phyloP scores from a whole-genome alignment of 2,113 vertebrate species.

The Myxocyprinus asiaticus region DNA sequence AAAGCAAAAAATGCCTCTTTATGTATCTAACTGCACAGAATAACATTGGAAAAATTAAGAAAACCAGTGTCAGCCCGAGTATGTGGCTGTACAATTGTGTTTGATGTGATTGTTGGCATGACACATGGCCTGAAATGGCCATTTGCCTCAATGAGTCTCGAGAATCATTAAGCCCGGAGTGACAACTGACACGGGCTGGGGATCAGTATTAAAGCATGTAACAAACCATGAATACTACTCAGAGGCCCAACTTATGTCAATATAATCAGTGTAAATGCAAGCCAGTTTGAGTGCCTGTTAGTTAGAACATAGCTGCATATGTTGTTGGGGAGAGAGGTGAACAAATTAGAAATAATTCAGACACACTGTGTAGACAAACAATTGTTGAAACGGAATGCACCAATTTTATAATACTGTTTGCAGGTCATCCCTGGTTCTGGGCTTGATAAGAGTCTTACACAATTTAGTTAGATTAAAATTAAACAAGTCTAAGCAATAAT shows the following conservation, averaged over 20 bases:
- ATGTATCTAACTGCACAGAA: no score
- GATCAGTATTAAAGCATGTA: constrained; percentile 35
- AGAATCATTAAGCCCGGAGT: constrained; percentile 16
- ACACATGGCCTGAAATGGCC: neutral
- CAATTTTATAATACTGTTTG: neutral
- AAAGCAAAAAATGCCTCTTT: no score
- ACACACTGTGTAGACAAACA: neutral
- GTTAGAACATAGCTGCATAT: neutral
- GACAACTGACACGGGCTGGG: constrained; percentile 18
- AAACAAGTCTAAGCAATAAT: neutral
- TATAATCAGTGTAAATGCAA: constrained; percentile 40
- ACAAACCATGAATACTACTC: constrained; percentile 45
- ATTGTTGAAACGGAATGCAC: neutral
- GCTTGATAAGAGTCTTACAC: neutral
- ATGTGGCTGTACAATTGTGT: neutral
- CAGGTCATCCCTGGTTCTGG: neutral
- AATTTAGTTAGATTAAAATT: neutral
- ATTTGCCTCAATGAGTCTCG: constrained; percentile 2
- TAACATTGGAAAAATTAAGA: no score
- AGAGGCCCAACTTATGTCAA: constrained; percentile 33
- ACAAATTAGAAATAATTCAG: constrained; percentile 1
- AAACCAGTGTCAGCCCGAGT: no score
- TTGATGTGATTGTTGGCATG: neutral
- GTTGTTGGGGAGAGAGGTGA: neutral
- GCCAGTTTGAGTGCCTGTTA: neutral